Percentiles rank a stretch among this genome's conserved stretches.
These are phyloP conservation scores for Catocala sponsa DNA, from an alignment of 2,888 invertebrate genomes.

Conservation along the genomic window DNA sequence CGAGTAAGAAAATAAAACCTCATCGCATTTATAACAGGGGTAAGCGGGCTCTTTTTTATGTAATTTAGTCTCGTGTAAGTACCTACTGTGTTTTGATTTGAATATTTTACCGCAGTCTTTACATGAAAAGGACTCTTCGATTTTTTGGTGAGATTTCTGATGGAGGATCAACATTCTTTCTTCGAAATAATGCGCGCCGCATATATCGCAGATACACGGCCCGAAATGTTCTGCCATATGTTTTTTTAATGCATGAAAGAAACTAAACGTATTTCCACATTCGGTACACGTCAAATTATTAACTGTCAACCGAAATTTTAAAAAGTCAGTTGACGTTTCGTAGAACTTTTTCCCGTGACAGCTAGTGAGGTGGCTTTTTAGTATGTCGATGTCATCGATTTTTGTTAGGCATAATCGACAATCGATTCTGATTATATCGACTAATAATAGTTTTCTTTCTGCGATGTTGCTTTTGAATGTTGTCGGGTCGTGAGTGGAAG, in stretches of 20 bases:
- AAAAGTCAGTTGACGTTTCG: conserved; percentile 65
- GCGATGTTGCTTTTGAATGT: conserved; percentile 63
- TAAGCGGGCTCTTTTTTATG: conserved; percentile 78
- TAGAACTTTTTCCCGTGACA: conserved; percentile 63
- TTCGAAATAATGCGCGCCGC: conserved; percentile 83
- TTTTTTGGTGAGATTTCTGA: conserved; percentile 68
- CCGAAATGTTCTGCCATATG: conserved; percentile 81
- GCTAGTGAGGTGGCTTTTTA: conserved; percentile 66
- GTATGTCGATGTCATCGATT: conserved; percentile 62
- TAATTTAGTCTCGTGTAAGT: conserved; percentile 71
- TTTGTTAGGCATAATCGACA: conserved; percentile 69
- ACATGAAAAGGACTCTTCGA: conserved; percentile 82
- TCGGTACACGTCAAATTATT: conserved; percentile 67
- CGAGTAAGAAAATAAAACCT: conserved; percentile 73
- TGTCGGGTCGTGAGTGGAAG: conserved; percentile 66
- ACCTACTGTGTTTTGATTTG: conserved; percentile 75
- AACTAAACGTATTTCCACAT: conserved; percentile 65
- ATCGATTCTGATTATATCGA: conserved; percentile 72
- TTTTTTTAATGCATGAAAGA: conserved; percentile 76
- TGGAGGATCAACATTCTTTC: conserved; percentile 78
- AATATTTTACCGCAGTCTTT: conserved; percentile 81
- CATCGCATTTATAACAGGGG: conserved; percentile 79
- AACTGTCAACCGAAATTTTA: conserved; percentile 69
- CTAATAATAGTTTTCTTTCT: conserved; percentile 66
- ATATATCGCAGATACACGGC: conserved; percentile 76